Conservation (phyloP, 2,888 invertebrate genomes). For the Drosophila emarginata region DNA sequence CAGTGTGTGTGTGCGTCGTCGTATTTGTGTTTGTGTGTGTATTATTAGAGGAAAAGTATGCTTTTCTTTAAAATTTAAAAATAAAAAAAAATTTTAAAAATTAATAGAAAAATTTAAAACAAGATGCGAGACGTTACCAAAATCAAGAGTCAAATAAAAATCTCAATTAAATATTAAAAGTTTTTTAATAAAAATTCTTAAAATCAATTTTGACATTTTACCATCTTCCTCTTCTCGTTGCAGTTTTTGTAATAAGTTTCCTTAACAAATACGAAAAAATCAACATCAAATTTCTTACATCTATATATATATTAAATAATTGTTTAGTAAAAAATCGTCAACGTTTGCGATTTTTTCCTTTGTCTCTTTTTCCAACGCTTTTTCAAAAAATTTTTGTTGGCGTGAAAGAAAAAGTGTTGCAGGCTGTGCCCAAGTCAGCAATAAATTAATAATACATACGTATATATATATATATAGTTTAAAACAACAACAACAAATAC, state of each 20-base stretch:
- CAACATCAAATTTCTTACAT: slow-evolving; percentile 38
- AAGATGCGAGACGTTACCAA: not conserved
- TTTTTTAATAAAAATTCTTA: slow-evolving; percentile 30
- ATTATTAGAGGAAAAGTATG: slow-evolving; percentile 50
- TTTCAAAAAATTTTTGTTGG: slow-evolving; percentile 55
- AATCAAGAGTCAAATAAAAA: slow-evolving; percentile 18
- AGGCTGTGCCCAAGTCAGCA: slow-evolving; percentile 51
- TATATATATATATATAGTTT: slow-evolving; percentile 46
- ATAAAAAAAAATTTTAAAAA: slow-evolving; percentile 17
- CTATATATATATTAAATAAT: not conserved
- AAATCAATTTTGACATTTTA: slow-evolving; percentile 45
- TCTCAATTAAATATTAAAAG: slow-evolving; percentile 5
- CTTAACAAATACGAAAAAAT: slow-evolving; percentile 45
- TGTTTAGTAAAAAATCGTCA: slow-evolving; percentile 34
- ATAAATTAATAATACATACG: slow-evolving; percentile 26
- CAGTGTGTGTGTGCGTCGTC: slow-evolving; percentile 43
- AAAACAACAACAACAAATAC: slow-evolving; percentile 62
- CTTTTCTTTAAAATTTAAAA: slow-evolving; percentile 41
- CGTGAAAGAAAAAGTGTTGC: slow-evolving; percentile 52
- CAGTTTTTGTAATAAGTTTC: slow-evolving; percentile 65
- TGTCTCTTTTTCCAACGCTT: slow-evolving; percentile 44
- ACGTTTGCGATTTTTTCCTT: slow-evolving; percentile 51
- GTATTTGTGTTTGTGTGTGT: slow-evolving; percentile 67
- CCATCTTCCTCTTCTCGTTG: slow-evolving; percentile 61
- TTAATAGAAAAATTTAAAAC: not conserved